These are phyloP conservation scores for Apamea sordens DNA, from an alignment of 2,888 invertebrate species.

Conservation along the genomic window DNA sequence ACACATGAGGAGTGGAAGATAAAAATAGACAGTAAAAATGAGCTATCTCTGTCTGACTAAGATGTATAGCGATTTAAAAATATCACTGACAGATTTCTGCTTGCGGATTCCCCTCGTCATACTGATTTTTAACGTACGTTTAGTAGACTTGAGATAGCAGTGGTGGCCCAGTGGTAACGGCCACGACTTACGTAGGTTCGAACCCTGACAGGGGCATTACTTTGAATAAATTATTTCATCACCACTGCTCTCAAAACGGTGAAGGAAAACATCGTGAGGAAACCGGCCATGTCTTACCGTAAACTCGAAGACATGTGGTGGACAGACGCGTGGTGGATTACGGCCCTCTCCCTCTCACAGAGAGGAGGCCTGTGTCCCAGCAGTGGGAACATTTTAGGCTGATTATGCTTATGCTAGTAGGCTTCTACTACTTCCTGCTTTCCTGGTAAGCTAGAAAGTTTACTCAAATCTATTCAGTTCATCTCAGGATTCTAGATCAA, in stretches of 20 bases:
- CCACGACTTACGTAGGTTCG: no score
- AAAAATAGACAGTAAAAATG: conserved; percentile 57
- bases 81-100: conserved; percentile 50
- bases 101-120: conserved; percentile 31
- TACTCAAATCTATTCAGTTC: conserved; percentile 44
- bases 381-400: no score
- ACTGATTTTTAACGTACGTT: conserved; percentile 1
- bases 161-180: no score
- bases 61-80: conserved; percentile 59
- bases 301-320: no score
- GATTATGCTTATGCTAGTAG: not conserved
- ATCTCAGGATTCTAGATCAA: conserved; percentile 43
- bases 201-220: no score
- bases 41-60: conserved; percentile 56
- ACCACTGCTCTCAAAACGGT: no score
- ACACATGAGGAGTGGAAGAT: conserved; percentile 38
- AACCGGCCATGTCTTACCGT: no score
- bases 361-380: no score
- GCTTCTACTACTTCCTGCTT: not conserved
- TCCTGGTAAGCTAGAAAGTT: conserved; percentile 15
- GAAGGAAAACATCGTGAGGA: no score
- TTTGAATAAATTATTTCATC: no score
- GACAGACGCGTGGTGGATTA: no score
- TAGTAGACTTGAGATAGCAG: not conserved
- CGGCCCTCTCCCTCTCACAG: no score